Conservation (phyloP, 2,888 invertebrate genomes). For the Hololepta plana region DNA sequence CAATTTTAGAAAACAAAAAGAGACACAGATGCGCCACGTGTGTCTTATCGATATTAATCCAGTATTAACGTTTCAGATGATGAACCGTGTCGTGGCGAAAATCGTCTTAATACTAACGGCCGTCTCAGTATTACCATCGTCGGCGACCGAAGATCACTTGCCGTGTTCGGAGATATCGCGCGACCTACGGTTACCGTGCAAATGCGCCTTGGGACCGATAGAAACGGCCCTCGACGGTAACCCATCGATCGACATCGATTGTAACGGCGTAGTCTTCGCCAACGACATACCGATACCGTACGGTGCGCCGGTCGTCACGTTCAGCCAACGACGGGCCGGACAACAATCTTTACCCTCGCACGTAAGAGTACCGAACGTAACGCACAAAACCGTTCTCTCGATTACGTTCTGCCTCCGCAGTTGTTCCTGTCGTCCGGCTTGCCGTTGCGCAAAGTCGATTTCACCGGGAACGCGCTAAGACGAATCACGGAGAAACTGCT, state of each 20-base stretch:
- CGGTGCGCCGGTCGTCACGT: constrained; percentile 62
- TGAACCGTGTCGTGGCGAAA: too few species aligned
- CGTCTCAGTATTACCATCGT: too few species aligned
- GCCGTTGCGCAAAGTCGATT: constrained; percentile 58
- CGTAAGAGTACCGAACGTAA: too few species aligned
- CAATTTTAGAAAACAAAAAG: too few species aligned
- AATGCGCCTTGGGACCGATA: constrained; percentile 32
- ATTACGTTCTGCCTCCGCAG: constrained; percentile 5
- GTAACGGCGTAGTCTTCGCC: constrained; percentile 65
- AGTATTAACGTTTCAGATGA: too few species aligned
- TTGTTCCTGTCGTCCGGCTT: constrained; percentile 36
- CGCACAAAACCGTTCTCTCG: constrained; percentile 1
- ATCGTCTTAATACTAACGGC: constrained; percentile 8
- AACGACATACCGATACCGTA: constrained; percentile 63
- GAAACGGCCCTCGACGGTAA: constrained; percentile 27
- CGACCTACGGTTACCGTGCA: constrained; percentile 59
- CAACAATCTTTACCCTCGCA: constrained; percentile 66
- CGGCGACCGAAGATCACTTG: constrained; percentile 14
- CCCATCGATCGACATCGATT: constrained; percentile 52
- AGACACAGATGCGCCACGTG: too few species aligned
- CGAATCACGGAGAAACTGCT: constrained; percentile 61
- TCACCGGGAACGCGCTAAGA: constrained; percentile 65
- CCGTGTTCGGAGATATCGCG: constrained; percentile 64
- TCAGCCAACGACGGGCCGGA: constrained; percentile 63
- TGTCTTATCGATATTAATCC: too few species aligned